Conservation (phyloP, 2,888 invertebrate genomes). For the Diploptera punctata region DNA sequence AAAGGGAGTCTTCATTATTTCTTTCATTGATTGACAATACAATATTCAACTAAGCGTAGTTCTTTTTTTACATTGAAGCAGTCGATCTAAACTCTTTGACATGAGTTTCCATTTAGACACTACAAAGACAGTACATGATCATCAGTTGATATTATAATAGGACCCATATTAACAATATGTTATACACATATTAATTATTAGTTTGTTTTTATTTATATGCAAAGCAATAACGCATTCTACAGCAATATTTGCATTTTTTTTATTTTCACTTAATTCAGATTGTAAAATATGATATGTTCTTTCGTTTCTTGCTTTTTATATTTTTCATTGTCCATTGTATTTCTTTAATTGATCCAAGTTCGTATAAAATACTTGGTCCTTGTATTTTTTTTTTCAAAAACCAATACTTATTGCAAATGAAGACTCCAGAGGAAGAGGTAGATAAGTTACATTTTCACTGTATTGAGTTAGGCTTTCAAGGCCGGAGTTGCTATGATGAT, state of each 20-base stretch:
- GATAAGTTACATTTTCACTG: no score
- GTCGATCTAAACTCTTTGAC: conserved; percentile 1
- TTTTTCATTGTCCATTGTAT: no score
- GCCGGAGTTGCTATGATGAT: no score
- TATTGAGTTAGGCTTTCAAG: no score
- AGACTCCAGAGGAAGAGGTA: no score
- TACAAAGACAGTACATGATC: conserved; percentile 11
- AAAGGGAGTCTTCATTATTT: not conserved
- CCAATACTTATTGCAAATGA: no score
- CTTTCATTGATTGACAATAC: conserved; percentile 27
- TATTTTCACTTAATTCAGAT: conserved; percentile 6
- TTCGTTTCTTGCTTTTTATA: no score
- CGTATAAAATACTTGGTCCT: no score
- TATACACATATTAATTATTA: conserved; percentile 8
- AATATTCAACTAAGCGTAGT: conserved; percentile 23
- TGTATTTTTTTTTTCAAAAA: no score
- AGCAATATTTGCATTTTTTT: not conserved
- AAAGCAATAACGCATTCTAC: conserved; percentile 8
- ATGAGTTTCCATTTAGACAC: conserved; percentile 6
- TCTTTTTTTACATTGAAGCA: conserved; percentile 10
- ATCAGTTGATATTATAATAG: conserved; percentile 11
- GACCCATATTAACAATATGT: conserved; percentile 12
- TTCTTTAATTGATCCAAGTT: no score
- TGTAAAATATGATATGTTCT: conserved; percentile 29
- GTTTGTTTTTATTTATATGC: conserved; percentile 2